Conservation (phyloP, 2,113 vertebrate genomes). For the Sylvietta virens region DNA sequence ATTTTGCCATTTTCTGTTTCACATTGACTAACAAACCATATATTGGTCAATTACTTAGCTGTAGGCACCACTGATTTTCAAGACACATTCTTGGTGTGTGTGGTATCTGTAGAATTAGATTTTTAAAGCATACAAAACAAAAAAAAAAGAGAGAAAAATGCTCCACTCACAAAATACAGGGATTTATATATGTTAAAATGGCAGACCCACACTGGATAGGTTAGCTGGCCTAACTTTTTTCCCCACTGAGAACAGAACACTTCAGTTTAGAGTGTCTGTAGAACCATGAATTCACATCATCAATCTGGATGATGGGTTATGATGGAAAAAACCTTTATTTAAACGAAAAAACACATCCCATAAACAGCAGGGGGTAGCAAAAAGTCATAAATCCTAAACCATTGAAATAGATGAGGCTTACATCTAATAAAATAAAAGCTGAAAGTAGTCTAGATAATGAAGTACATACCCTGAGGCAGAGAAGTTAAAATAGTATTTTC, state of each 20-base stretch:
- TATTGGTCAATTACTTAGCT: not conserved
- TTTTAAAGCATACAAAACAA: not conserved
- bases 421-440: not conserved
- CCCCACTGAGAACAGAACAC: not conserved
- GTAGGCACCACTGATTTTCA: not conserved
- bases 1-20: not conserved
- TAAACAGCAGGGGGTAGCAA: not conserved
- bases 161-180: not conserved
- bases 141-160: not conserved
- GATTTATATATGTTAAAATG: not conserved
- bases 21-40: not conserved
- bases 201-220: not conserved
- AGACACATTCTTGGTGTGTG: not conserved
- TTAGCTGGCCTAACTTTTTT: not conserved
- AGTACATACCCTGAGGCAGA: not conserved
- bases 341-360: accelerated
- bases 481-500: not conserved
- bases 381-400: not conserved
- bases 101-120: not conserved
- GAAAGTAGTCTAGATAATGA: not conserved
- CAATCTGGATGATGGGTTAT: not conserved
- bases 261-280: not conserved
- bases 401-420: not conserved
- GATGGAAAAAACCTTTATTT: not conserved
- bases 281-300: not conserved